These are phyloP conservation scores for Sylvilagus bachmani DNA, from an alignment of 2,113 vertebrate genomes.

Conservation along the genomic window DNA sequence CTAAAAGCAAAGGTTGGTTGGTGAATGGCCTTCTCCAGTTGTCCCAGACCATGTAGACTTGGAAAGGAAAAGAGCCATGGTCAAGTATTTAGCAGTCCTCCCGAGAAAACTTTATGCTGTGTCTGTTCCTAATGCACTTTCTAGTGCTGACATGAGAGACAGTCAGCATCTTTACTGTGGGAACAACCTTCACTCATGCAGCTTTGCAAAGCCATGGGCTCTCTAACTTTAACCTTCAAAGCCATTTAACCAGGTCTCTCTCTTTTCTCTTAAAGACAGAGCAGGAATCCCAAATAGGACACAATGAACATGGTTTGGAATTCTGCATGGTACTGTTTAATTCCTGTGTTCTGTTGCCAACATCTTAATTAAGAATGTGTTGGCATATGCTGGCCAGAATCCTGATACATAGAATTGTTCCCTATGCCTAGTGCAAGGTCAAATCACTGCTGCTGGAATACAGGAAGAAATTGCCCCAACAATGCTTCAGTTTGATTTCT, in stretches of 20 bases:
- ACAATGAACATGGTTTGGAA: slow-evolving; percentile 22
- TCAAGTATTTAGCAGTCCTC: neutral
- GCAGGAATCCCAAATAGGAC: neutral
- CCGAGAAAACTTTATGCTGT: neutral
- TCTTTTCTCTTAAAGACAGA: neutral
- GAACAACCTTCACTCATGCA: neutral
- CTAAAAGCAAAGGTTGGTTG: neutral
- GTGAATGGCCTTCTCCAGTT: neutral
- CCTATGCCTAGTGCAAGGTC: neutral
- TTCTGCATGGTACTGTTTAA: neutral
- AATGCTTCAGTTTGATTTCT: neutral
- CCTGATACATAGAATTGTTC: neutral
- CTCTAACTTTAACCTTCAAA: neutral
- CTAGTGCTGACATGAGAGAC: accelerated
- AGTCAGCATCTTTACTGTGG: neutral
- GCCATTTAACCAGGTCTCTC: neutral
- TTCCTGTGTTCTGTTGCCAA: slow-evolving; percentile 1
- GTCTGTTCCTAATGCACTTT: neutral
- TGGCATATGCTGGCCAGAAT: slow-evolving; percentile 28
- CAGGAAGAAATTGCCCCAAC: neutral
- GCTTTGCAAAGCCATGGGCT: neutral
- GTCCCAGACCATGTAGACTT: neutral
- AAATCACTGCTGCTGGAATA: neutral
- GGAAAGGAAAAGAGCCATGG: neutral
- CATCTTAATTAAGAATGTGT: slow-evolving; percentile 57